These are phyloP conservation scores for Coregonus clupeaformis DNA, from an alignment of 2,113 vertebrate genomes.

Conservation along the genomic window DNA sequence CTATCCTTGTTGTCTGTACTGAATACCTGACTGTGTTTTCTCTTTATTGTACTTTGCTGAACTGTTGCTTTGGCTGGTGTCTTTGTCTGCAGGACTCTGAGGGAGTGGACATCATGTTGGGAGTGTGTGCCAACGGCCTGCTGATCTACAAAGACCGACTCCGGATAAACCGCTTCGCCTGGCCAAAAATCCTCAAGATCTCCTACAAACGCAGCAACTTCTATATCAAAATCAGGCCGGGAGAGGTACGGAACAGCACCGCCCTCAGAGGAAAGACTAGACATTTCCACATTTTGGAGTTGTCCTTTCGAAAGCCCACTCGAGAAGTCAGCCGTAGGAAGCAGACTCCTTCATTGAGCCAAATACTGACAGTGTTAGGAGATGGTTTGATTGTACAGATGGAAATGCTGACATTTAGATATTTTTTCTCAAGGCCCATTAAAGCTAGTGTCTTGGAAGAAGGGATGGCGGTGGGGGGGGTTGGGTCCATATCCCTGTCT, in stretches of 20 bases:
- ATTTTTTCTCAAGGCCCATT: too few species aligned
- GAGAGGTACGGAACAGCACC: constrained; percentile 78
- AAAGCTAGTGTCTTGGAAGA: too few species aligned
- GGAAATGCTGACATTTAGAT: too few species aligned
- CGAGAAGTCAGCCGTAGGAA: too few species aligned
- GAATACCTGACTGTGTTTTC: background rate
- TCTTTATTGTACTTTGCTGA: background rate
- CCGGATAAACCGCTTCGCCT: constrained; percentile 97
- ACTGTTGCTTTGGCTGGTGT: background rate
- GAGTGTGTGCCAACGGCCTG: constrained; percentile 93
- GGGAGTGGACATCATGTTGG: constrained; percentile 97
- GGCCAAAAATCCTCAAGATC: constrained; percentile 99
- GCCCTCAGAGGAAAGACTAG: too few species aligned
- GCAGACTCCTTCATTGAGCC: too few species aligned
- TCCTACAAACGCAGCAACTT: constrained; percentile 99
- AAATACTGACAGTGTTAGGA: too few species aligned
- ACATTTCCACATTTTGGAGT: too few species aligned
- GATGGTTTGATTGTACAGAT: too few species aligned
- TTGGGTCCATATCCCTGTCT: background rate
- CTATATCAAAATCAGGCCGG: constrained; percentile 97
- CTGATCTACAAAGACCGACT: constrained; percentile 97
- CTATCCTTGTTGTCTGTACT: background rate
- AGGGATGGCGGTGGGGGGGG: too few species aligned
- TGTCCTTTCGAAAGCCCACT: too few species aligned
- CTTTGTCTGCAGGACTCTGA: constrained; percentile 85